phyloP scores from a whole-genome alignment of 2,797 vertebrate genomes.

The Selene dorsalis region DNA sequence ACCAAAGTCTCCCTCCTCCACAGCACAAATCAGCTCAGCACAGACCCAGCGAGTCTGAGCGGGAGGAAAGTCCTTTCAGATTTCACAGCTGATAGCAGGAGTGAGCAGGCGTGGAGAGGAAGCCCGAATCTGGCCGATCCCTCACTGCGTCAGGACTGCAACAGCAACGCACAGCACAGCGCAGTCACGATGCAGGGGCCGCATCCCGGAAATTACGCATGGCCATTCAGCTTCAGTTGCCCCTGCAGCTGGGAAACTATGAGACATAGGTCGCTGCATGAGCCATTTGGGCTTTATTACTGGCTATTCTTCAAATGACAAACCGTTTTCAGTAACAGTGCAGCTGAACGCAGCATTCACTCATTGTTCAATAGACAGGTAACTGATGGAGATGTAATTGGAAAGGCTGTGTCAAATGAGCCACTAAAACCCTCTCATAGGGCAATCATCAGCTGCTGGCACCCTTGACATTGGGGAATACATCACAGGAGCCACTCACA shows the following conservation, averaged over 20 bases:
- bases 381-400: constrained; percentile 77
- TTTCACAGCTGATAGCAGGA: constrained; percentile 69
- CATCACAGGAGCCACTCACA: constrained; percentile 42
- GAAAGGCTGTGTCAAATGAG: constrained; percentile 79
- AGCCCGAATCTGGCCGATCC: constrained; percentile 38
- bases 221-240: constrained; percentile 58
- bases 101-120: constrained; percentile 62
- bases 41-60: constrained; percentile 33
- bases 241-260: constrained; percentile 20
- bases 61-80: constrained; percentile 58
- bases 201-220: constrained; percentile 71
- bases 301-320: constrained; percentile 69
- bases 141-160: constrained; percentile 70
- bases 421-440: constrained; percentile 72
- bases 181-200: constrained; percentile 64
- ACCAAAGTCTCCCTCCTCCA: constrained; percentile 38
- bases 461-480: constrained; percentile 46
- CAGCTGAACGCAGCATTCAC: constrained; percentile 35
- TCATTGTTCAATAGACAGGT: constrained; percentile 64
- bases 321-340: constrained; percentile 56
- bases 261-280: constrained; percentile 40
- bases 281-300: constrained; percentile 64
- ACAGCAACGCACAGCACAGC: constrained; percentile 47
- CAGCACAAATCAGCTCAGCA: constrained; percentile 57
- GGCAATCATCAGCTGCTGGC: constrained; percentile 61